phyloP scores from a whole-genome alignment of 2,888 invertebrate genomes.

The Rhagophthalmus giganteus region DNA sequence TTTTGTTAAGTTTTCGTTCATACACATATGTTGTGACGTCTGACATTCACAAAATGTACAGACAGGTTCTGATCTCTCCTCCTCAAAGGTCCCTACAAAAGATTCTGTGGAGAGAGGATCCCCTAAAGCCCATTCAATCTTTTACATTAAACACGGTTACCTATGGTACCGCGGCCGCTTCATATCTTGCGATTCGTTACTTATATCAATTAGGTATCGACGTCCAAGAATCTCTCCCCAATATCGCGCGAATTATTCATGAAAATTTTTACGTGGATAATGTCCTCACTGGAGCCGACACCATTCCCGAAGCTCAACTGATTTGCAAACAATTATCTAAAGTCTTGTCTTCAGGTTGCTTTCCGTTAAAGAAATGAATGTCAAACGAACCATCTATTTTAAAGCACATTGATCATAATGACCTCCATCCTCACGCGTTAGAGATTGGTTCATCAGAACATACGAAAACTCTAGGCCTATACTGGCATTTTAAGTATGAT shows the following conservation, averaged over 20 bases:
- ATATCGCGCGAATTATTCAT: constrained; percentile 23
- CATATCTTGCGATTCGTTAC: constrained; percentile 40
- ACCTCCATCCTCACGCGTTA: not conserved
- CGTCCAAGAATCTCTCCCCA: constrained; percentile 16
- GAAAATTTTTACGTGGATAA: constrained; percentile 45
- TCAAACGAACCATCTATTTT: constrained; percentile 25
- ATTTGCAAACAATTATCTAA: constrained; percentile 22
- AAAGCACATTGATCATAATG: not conserved
- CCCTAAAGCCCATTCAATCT: not conserved
- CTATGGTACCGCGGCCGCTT: constrained; percentile 43
- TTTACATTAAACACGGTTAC: constrained; percentile 38
- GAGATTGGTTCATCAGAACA: not conserved
- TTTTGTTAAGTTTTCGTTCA: constrained; percentile 42
- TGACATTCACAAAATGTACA: constrained; percentile 50
- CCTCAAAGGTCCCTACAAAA: constrained; percentile 42
- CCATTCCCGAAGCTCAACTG: constrained; percentile 26
- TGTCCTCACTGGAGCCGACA: constrained; percentile 32
- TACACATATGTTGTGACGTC: constrained; percentile 42
- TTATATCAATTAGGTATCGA: constrained; percentile 39
- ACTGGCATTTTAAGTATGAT: not conserved
- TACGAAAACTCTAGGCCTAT: constrained; percentile 20
- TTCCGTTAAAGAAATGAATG: constrained; percentile 37
- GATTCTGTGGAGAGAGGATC: constrained; percentile 44
- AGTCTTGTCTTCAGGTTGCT: constrained; percentile 21
- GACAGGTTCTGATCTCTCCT: constrained; percentile 39